Evolutionary conservation across 2,113 vertebrate species (phyloP), one percentile per base, ranked within the genome.

Genomic region (Illadopsis cleaveri): DNA sequence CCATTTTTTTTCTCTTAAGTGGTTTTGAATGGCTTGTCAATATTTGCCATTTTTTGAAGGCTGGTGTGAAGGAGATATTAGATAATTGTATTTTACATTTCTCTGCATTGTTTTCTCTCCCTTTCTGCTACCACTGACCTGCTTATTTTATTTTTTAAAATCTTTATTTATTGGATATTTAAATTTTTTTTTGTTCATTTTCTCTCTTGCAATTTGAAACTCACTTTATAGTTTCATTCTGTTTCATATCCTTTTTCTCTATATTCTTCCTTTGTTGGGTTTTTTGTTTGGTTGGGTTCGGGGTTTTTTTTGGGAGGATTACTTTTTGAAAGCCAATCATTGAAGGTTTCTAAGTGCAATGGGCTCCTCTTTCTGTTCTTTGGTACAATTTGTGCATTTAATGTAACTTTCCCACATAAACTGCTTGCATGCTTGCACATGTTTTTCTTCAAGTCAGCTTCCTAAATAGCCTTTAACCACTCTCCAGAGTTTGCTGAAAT

Each of bases 251-350:
- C 10, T 81, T 82, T 68, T 45, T 28, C 21, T 82, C 15, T 69
- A 3, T 69, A 40, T 42, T 79, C 3, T 44, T 90, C 15, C n/a
- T 78, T 73, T 84, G 2, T 54, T 45, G 15, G 16, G 33, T 57
- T 83, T 27, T 38, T 79, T 86, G 65, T 13, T 61, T 61, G 12
- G 3, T n/a, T 62, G 8, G 14, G 18, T 48, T 87, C 3, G 40
- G 1, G 47, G 1, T 1, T 16, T 69, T 68, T 82, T 60, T 28
- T 31, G 16, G 4, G 56, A 5, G 47, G 11, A 23, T 80, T 69
- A 10, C 20, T 53, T 66, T 85, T 86, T 71, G 54, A 30, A 21
- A 45, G 17, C 9, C 12, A 69, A 0, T 76, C 0, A 0, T 30
- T 77, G 64, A 61, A 27, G 10, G 23, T 69, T 96, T 77, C 20